A percentile compares a stretch with the other conserved stretches of the same genome.
phyloP scores from a whole-genome alignment of 2,113 vertebrate genomes.

The Saguinus imperator region DNA sequence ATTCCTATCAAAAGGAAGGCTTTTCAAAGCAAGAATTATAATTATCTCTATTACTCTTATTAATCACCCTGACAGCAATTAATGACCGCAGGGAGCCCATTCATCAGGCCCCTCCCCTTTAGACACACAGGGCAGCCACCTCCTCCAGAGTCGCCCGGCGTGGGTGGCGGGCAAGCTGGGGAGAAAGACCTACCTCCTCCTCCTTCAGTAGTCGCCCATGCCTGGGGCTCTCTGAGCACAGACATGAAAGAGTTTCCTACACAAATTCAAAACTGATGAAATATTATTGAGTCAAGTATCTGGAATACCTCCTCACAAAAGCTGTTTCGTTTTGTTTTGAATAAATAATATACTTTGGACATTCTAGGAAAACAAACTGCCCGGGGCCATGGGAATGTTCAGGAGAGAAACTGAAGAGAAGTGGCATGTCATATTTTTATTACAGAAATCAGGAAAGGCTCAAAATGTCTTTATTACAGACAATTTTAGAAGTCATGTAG shows the following conservation, averaged over 20 bases:
- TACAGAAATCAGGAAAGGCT: background rate
- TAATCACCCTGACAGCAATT: background rate
- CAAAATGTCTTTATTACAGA: background rate
- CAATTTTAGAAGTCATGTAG: background rate
- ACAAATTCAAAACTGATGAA: conserved; percentile 7
- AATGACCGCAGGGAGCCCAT: background rate
- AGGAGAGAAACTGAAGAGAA: background rate
- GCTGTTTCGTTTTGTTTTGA: background rate
- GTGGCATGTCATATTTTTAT: background rate
- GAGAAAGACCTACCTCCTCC: background rate
- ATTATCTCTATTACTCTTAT: background rate
- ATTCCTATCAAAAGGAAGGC: background rate
- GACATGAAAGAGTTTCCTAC: background rate
- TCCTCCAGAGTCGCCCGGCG: background rate
- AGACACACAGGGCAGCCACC: background rate
- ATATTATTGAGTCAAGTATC: background rate
- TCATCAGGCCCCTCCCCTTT: background rate
- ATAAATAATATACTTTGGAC: background rate
- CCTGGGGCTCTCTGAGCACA: background rate
- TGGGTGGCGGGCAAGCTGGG: background rate
- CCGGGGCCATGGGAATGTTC: background rate
- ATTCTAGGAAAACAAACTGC: background rate
- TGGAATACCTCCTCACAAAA: background rate
- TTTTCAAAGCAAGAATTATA: conserved; percentile 41
- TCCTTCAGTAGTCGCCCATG: background rate